Conservation (phyloP, 2,113 vertebrate genomes). For the Scytalopus superciliaris region DNA sequence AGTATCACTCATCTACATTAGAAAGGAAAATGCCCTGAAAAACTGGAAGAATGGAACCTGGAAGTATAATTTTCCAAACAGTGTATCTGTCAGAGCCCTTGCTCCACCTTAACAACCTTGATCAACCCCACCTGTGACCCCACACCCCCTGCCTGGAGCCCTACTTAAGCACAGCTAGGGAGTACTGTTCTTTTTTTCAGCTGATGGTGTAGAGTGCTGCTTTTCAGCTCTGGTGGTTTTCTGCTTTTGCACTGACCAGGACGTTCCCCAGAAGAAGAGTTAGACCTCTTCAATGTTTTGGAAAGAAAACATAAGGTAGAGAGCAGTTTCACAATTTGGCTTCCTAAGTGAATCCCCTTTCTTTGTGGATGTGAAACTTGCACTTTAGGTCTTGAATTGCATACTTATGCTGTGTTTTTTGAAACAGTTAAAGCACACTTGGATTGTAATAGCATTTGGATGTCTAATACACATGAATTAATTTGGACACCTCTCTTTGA, state of each 20-base stretch:
- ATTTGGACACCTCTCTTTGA: neutral
- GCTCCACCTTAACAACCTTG: neutral
- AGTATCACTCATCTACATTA: neutral
- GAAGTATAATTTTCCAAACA: neutral
- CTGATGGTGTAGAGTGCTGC: neutral
- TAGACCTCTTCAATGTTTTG: neutral
- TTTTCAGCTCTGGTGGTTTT: fast-evolving
- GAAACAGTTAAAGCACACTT: neutral
- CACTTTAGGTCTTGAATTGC: neutral
- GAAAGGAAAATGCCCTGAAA: neutral
- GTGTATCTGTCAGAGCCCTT: neutral
- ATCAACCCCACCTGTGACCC: neutral
- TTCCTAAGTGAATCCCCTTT: neutral
- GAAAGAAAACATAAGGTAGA: neutral
- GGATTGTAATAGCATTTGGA: neutral
- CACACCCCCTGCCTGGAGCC: fast-evolving
- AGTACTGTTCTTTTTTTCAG: fast-evolving
- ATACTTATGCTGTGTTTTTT: neutral
- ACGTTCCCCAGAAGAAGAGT: neutral
- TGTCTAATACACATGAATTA: neutral
- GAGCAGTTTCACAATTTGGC: neutral
- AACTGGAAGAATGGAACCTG: neutral
- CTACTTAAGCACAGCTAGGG: neutral
- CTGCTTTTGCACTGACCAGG: neutral
- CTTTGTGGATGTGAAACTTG: neutral